These are phyloP conservation scores for Mycalesis mineus DNA, from an alignment of 2,888 invertebrate genomes.

Conservation along the genomic window DNA sequence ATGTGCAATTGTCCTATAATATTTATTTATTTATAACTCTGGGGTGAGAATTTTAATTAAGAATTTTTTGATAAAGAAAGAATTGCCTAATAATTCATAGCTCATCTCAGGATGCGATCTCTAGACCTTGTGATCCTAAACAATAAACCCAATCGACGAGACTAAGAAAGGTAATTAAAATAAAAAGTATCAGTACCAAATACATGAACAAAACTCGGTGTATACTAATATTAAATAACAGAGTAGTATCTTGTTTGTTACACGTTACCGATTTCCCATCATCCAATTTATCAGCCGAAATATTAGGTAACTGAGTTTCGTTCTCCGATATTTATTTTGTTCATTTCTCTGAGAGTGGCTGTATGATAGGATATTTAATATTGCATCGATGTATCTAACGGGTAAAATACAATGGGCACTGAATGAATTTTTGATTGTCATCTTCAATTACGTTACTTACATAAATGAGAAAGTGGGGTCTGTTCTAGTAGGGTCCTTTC, in stretches of 20 bases:
- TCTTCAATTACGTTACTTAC: not conserved
- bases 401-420: not conserved
- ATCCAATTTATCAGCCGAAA: constrained; percentile 12
- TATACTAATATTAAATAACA: constrained; percentile 5
- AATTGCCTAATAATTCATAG: too few relatives aligned
- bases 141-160: too few relatives aligned
- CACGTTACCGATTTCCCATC: constrained; percentile 7
- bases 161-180: too few relatives aligned
- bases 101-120: too few relatives aligned
- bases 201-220: not conserved
- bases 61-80: too few relatives aligned
- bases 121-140: too few relatives aligned
- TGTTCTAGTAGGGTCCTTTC: too few relatives aligned
- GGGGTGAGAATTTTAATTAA: too few relatives aligned
- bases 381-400: not conserved
- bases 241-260: constrained; percentile 3
- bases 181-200: not conserved
- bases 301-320: constrained; percentile 11
- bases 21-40: too few relatives aligned
- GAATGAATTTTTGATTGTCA: not conserved
- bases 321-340: constrained; percentile 7
- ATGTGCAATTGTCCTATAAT: too few relatives aligned
- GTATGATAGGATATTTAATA: constrained; percentile 1
- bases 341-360: not conserved
- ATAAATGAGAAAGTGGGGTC: too few relatives aligned